Conservation (phyloP, 2,888 invertebrate species). For the Diarsia mendica region DNA sequence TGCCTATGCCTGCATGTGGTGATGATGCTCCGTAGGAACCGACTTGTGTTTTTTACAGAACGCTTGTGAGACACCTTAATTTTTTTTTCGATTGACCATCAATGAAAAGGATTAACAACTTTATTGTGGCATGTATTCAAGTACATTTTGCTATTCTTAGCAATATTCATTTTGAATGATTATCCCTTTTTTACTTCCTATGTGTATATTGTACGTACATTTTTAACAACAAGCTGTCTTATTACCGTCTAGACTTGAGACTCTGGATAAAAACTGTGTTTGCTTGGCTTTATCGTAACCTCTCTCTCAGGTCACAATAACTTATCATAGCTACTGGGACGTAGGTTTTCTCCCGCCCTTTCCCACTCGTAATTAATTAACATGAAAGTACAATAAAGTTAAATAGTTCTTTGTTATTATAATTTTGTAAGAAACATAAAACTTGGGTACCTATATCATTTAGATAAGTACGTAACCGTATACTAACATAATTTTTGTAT, state of each 20-base stretch:
- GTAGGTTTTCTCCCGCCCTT: background rate
- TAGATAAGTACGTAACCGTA: constrained; percentile 72
- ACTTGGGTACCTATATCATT: background rate
- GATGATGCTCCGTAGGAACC: background rate
- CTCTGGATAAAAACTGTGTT: background rate
- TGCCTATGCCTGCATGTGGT: background rate
- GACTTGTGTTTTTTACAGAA: background rate
- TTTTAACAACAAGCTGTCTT: too few relatives aligned
- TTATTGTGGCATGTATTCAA: background rate
- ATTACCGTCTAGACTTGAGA: background rate
- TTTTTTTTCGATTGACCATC: background rate
- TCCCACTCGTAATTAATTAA: background rate
- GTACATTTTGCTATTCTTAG: background rate
- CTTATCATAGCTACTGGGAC: background rate
- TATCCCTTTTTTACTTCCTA: background rate
- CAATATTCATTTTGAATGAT: background rate
- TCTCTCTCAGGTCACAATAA: background rate
- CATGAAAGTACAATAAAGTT: too few relatives aligned
- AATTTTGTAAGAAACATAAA: constrained; percentile 37
- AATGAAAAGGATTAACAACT: background rate
- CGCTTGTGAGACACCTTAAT: background rate
- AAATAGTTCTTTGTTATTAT: background rate
- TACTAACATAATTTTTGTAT: constrained; percentile 71
- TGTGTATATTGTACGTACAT: background rate
- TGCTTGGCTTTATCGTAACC: too few relatives aligned